Evolutionary conservation across 2,888 invertebrate species (phyloP).

Genomic region (Vanessa cardui): DNA sequence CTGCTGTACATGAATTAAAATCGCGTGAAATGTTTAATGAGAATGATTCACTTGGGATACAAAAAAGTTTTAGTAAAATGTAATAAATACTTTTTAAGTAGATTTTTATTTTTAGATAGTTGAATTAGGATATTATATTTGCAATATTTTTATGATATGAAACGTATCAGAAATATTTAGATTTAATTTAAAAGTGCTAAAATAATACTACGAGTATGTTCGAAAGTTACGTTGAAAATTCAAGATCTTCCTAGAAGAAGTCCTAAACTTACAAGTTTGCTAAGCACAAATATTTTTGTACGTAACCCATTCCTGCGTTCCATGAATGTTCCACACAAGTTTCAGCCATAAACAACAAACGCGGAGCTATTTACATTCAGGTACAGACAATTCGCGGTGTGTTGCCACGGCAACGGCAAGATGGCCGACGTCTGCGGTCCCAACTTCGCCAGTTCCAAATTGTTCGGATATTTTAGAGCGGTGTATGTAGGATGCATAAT

Average conservation of each 20-base stretch:
- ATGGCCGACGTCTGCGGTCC: slow-evolving; percentile 78
- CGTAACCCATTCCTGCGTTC: slow-evolving; percentile 33
- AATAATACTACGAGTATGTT: too few relatives aligned
- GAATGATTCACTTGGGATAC: too few relatives aligned
- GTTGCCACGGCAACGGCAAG: slow-evolving; percentile 76
- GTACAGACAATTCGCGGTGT: slow-evolving; percentile 74
- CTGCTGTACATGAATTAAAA: too few relatives aligned
- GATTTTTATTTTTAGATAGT: too few relatives aligned
- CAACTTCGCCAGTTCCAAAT: slow-evolving; percentile 80
- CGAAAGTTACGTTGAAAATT: background rate
- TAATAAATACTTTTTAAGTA: too few relatives aligned
- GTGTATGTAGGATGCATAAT: slow-evolving; percentile 77
- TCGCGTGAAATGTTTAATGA: too few relatives aligned
- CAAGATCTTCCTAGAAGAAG: background rate
- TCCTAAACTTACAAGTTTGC: slow-evolving; percentile 9
- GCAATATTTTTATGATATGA: too few relatives aligned
- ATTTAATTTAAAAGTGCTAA: too few relatives aligned
- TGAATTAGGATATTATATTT: too few relatives aligned
- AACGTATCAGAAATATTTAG: too few relatives aligned
- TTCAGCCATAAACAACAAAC: slow-evolving; percentile 61
- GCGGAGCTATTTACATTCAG: slow-evolving; percentile 74
- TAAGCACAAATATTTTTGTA: slow-evolving; percentile 28
- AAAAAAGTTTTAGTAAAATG: too few relatives aligned
- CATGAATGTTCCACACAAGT: slow-evolving; percentile 43
- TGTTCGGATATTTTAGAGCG: slow-evolving; percentile 78